Conservation (phyloP, 35 echinoderm and acorn worm genomes). For the Ophiothrix spiculata region DNA sequence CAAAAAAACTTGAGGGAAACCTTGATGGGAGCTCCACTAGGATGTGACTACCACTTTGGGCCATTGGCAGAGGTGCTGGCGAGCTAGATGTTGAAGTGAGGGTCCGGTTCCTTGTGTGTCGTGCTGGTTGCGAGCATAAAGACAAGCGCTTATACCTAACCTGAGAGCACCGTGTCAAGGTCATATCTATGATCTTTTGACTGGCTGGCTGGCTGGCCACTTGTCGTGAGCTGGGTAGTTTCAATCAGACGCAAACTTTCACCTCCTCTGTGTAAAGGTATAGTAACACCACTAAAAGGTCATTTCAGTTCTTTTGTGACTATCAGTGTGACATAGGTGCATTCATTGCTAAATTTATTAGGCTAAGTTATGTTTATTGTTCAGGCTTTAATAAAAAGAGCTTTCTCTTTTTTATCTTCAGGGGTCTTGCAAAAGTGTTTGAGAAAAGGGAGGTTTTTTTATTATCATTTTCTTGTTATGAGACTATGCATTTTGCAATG, state of each 20-base stretch:
- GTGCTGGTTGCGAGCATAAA: neutral
- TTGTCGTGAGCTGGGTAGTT: constrained; percentile 10
- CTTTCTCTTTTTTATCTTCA: too few relatives aligned
- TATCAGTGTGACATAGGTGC: neutral
- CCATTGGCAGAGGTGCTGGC: neutral
- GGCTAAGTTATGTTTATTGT: too few relatives aligned
- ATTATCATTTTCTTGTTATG: too few relatives aligned
- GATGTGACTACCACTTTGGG: neutral
- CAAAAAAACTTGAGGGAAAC: neutral
- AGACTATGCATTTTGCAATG: too few relatives aligned
- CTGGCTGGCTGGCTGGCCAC: neutral
- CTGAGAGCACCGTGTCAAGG: neutral
- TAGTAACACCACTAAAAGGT: neutral
- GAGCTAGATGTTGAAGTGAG: neutral
- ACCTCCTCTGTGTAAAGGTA: neutral
- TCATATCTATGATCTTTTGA: neutral
- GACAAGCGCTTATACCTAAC: neutral
- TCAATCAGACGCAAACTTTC: neutral
- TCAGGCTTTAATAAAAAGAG: too few relatives aligned
- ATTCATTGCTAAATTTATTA: constrained; percentile 9
- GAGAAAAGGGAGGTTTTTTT: too few relatives aligned
- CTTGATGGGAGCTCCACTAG: neutral
- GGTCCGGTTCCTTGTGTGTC: neutral
- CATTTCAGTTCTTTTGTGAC: neutral
- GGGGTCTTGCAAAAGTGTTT: too few relatives aligned